Evolutionary conservation across 1,140 invertebrate species (phyloP), one percentile per base, ranked within the genome.

Genomic region (Steinernema khuongi): DNA sequence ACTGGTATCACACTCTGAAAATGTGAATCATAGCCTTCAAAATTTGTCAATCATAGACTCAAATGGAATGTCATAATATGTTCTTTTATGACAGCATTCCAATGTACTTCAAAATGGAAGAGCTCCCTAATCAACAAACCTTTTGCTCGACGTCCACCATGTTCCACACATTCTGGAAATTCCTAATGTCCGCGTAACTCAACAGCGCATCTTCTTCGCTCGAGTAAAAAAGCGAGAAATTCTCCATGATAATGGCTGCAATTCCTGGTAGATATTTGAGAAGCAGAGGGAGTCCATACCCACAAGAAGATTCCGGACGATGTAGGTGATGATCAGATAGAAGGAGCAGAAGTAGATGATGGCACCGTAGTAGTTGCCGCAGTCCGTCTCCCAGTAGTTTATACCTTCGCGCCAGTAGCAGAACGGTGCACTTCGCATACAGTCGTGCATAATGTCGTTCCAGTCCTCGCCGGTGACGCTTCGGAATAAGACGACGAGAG

Each of bases 401-500:
- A 90, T 89, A 1, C 92, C 93, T 31, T 90, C 90, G 0, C 93
- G 94, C 79, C 85, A 87, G 66, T 74, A 86, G 87, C 96, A 99
- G 88, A 94, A 96, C 11, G 96, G 96, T 19, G 94, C 94, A 75
- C 77, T 82, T 66, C 87, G 70, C 77, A 97, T 98, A 86, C 94
- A 98, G 86, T 99, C 96, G 87, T 99, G 96, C 96, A 99, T 98
- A 69, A 99, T 97, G 89, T 98, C 98, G 87, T 99, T 99, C 97
- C 97, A 99, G 88, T 99, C 97, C 89, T 99, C 97, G 31, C 97
- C 97, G 0, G 97, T 99, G 0, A 99, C 96, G 80, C 98, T 99
- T 73, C 97, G 90, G 88, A 99, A 99, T 71, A 99, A 87, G 90
- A 99, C 94, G 7, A 94, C 93, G 36, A 99, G 93, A 69, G 96